Conservation (phyloP, 2,113 vertebrate genomes). For the Conger conger region DNA sequence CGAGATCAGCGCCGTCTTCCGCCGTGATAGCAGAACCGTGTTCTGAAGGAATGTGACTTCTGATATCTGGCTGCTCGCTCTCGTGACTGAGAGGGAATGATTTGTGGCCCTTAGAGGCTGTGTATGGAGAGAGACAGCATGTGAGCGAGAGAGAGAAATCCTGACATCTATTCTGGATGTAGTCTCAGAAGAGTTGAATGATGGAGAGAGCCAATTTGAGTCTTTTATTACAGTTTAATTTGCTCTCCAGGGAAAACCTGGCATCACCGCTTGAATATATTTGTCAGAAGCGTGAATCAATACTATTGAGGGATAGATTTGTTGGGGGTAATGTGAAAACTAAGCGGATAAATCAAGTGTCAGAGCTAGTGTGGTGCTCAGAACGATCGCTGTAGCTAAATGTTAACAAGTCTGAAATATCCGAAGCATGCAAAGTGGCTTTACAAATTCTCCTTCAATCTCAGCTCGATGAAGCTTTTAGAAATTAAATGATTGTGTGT, state of each 20-base stretch:
- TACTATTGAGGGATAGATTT: slow-evolving; percentile 33
- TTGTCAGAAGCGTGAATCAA: slow-evolving; percentile 39
- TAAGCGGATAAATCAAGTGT: slow-evolving; percentile 3
- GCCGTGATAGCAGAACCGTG: background rate
- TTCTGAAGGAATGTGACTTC: background rate
- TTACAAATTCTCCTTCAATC: background rate
- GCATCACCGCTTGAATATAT: slow-evolving; percentile 10
- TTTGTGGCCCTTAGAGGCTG: background rate
- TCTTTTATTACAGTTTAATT: slow-evolving; percentile 41
- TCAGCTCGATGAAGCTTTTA: background rate
- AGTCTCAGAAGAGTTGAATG: slow-evolving; percentile 34
- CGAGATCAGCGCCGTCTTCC: background rate
- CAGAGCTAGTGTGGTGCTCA: background rate
- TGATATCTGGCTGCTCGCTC: background rate
- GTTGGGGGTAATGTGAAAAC: slow-evolving; percentile 8
- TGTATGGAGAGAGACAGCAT: background rate
- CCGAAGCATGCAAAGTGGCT: background rate
- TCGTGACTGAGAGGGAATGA: background rate
- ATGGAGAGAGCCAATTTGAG: slow-evolving; percentile 41
- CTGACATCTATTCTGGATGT: slow-evolving; percentile 27
- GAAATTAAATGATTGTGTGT: background rate
- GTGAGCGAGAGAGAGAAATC: background rate
- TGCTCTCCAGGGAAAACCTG: slow-evolving; percentile 25
- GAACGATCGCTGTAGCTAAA: background rate
- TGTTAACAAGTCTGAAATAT: background rate